These are phyloP conservation scores for Auanema sp. DNA, from an alignment of 2,888 invertebrate species.

Conservation along the genomic window DNA sequence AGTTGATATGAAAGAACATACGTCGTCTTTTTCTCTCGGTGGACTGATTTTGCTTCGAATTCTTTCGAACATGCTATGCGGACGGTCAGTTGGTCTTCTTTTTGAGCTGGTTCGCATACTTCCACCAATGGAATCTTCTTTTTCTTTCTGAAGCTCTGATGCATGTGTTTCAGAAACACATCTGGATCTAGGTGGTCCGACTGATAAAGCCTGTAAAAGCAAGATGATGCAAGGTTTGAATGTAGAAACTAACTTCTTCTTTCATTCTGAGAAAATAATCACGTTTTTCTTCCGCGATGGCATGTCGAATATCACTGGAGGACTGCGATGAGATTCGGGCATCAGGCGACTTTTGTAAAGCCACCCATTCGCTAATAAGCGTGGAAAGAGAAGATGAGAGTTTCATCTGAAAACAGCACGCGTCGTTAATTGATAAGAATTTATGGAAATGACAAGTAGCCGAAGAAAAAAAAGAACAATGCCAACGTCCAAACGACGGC, in stretches of 20 bases:
- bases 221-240: too few species aligned
- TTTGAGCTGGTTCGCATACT: not conserved
- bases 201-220: too few species aligned
- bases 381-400: not conserved
- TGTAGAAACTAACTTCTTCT: not conserved
- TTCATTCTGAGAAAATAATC: not conserved
- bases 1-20: too few species aligned
- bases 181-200: too few species aligned
- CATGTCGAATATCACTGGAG: slow-evolving; percentile 1
- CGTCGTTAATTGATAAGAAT: too few species aligned
- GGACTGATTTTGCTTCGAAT: too few species aligned
- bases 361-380: not conserved
- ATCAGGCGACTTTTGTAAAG: slow-evolving; percentile 1
- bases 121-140: too few species aligned
- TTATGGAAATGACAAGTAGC: too few species aligned
- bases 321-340: not conserved
- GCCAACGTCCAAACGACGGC: too few species aligned
- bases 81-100: not conserved
- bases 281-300: not conserved
- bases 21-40: too few species aligned
- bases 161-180: not conserved
- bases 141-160: not conserved
- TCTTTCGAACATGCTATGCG: too few species aligned
- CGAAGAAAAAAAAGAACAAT: too few species aligned
- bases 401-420: slow-evolving; percentile 4